Conservation (phyloP, 2,888 invertebrate species). For the Hirtodrosophila alboralis region DNA sequence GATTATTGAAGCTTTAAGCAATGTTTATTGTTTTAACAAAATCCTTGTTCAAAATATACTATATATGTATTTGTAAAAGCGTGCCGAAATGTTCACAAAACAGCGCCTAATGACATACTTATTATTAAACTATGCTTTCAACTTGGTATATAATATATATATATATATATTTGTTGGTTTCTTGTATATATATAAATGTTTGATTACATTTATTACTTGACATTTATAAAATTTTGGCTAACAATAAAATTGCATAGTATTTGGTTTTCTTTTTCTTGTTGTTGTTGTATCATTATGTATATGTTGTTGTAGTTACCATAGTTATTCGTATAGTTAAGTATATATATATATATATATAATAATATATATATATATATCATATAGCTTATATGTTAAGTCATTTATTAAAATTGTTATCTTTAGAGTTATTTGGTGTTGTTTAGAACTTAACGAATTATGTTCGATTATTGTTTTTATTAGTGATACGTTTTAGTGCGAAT, state of each 20-base stretch:
- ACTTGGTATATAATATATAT: slow-evolving; percentile 42
- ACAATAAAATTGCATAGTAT: slow-evolving; percentile 79
- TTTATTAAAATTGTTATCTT: slow-evolving; percentile 53
- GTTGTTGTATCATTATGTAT: too few relatives aligned
- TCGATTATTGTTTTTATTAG: slow-evolving; percentile 71
- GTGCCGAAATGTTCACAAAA: slow-evolving; percentile 37
- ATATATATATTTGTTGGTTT: slow-evolving; percentile 27
- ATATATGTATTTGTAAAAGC: slow-evolving; percentile 38
- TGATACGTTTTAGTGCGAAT: slow-evolving; percentile 73
- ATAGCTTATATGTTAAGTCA: slow-evolving; percentile 42
- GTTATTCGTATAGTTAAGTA: slow-evolving; percentile 24
- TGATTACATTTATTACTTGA: slow-evolving; percentile 66
- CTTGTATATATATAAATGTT: slow-evolving; percentile 63
- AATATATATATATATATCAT: slow-evolving; percentile 23
- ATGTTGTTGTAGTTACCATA: slow-evolving; percentile 35
- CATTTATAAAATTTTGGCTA: slow-evolving; percentile 80
- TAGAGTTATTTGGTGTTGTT: slow-evolving; percentile 52
- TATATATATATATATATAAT: slow-evolving; percentile 20
- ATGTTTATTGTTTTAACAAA: slow-evolving; percentile 23
- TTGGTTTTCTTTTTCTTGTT: slow-evolving; percentile 37
- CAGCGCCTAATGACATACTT: slow-evolving; percentile 59
- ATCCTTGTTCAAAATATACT: slow-evolving; percentile 21
- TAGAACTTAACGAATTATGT: slow-evolving; percentile 49
- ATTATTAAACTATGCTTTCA: slow-evolving; percentile 7
- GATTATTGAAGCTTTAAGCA: slow-evolving; percentile 56